These are phyloP conservation scores for Sesamia nonagrioides DNA, from an alignment of 1,140 invertebrate species.

Conservation along the genomic window DNA sequence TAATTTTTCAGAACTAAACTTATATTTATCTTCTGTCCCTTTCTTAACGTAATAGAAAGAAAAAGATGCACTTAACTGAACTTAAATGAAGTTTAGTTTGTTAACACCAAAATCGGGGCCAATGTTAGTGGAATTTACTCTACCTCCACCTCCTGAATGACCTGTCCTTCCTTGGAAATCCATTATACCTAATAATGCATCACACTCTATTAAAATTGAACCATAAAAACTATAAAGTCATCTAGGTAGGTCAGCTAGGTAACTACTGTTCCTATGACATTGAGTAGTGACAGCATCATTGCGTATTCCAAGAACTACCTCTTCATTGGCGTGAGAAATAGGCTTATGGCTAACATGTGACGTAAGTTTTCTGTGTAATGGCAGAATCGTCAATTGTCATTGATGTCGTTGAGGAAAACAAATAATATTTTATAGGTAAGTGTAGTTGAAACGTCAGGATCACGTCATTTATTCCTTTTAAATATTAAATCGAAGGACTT, in stretches of 20 bases:
- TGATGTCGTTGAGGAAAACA: slow-evolving; percentile 5
- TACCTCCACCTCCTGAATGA: neutral
- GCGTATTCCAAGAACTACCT: slow-evolving; percentile 13
- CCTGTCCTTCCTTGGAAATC: neutral
- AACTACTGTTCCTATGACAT: neutral
- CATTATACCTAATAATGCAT: neutral
- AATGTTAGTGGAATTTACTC: neutral
- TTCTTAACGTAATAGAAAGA: too few relatives aligned
- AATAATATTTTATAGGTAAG: neutral
- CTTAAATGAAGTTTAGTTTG: too few relatives aligned
- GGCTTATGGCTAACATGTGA: neutral
- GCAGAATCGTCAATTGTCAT: neutral
- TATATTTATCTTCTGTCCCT: too few relatives aligned
- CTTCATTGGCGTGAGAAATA: neutral
- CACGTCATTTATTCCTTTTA: neutral
- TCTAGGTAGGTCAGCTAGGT: neutral
- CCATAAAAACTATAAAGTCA: neutral
- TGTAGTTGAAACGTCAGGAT: neutral
- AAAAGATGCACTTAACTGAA: too few relatives aligned
- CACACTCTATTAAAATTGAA: too few relatives aligned
- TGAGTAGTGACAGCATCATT: slow-evolving; percentile 2
- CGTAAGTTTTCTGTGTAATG: neutral
- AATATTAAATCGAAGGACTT: too few relatives aligned
- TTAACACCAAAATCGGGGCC: too few relatives aligned
- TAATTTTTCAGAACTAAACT: too few relatives aligned